Conservation (phyloP, 1,140 invertebrate species). For the Harpegnathos saltator region DNA sequence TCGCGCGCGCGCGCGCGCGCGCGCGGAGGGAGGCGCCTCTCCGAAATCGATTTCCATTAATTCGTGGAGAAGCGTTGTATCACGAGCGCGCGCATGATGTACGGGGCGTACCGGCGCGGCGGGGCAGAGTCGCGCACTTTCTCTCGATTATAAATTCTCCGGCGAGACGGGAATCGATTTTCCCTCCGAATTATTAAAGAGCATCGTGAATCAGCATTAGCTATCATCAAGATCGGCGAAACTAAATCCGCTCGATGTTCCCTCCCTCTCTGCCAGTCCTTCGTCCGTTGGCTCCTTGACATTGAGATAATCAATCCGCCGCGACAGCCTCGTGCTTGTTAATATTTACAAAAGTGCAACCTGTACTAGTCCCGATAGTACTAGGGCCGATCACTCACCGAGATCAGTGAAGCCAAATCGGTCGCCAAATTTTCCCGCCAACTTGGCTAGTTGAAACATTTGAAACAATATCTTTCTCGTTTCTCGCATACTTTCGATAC, state of each 20-base stretch:
- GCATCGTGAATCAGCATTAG: too few species aligned
- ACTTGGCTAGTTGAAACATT: too few species aligned
- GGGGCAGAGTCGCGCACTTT: slow-evolving; percentile 17
- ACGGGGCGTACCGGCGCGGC: background rate
- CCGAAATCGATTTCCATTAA: slow-evolving; percentile 72
- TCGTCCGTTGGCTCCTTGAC: background rate
- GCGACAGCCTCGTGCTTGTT: too few species aligned
- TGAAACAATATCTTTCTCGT: too few species aligned
- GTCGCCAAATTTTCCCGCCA: too few species aligned
- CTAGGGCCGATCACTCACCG: too few species aligned
- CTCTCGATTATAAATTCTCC: slow-evolving; percentile 43
- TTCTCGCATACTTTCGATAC: background rate
- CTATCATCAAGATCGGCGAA: background rate
- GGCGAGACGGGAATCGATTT: background rate
- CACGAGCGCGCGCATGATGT: slow-evolving; percentile 20
- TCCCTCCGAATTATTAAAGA: background rate
- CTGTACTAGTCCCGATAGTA: too few species aligned
- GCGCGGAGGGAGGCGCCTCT: too few species aligned
- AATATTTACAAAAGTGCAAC: too few species aligned
- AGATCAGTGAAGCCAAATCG: too few species aligned
- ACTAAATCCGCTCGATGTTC: background rate
- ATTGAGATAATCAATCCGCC: background rate
- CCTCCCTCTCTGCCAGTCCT: background rate
- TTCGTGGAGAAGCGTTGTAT: slow-evolving; percentile 60
- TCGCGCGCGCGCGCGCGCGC: background rate